These are phyloP conservation scores for Myzus persicae DNA, from an alignment of 1,140 invertebrate species.

Conservation along the genomic window DNA sequence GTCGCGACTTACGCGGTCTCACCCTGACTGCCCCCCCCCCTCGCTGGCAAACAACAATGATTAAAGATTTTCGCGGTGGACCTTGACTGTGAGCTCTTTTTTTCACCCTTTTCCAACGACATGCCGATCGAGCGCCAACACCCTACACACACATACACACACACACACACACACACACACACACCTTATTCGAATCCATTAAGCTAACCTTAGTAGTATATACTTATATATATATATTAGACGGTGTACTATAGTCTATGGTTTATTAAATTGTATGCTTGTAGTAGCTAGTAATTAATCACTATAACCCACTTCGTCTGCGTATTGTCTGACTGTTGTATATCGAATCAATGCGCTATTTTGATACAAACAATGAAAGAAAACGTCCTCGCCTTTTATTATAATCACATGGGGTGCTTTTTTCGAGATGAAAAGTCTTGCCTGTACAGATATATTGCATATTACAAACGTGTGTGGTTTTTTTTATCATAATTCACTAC, in stretches of 20 bases:
- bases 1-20: not conserved
- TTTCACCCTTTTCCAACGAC: constrained; percentile 7
- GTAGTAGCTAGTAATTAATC: constrained; percentile 26
- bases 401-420: not conserved
- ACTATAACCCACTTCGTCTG: not conserved
- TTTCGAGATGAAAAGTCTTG: not conserved
- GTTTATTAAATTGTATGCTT: constrained; percentile 24
- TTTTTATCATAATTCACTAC: not conserved
- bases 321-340: not conserved
- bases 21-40: not conserved
- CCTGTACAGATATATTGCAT: not conserved
- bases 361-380: not conserved
- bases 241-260: not conserved
- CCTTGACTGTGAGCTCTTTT: constrained; percentile 3
- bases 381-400: not conserved
- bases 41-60: not conserved
- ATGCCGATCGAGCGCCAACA: not conserved
- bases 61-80: constrained; percentile 31
- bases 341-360: not conserved
- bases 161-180: not conserved
- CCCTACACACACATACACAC: not conserved
- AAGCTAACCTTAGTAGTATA: not conserved
- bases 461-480: not conserved
- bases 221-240: not conserved
- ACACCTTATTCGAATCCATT: not conserved